Evolutionary conservation across 1,140 invertebrate genomes (phyloP), one percentile per base, ranked within the genome.

Genomic region (Metopolophium dirhodum): DNA sequence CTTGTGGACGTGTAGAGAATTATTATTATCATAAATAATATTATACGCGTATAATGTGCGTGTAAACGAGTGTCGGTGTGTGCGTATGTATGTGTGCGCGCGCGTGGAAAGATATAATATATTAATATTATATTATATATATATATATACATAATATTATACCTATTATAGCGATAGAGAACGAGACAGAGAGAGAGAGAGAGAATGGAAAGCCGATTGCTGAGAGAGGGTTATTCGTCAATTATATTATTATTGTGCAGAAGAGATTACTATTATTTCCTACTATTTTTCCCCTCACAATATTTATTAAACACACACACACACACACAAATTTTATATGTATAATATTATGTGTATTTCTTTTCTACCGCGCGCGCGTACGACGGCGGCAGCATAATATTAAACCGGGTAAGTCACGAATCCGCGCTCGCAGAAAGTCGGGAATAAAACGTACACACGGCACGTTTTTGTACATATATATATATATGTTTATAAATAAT

Each of bases 331-430:
- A 57, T 57, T 54, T 7, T 54, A 7, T 54, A 22, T 54, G 51
- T 54, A 54, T 54, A 54, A 54, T 22, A 77, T 20, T 26, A 26
- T 88, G 18, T 54, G 18, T 88, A 22, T 54, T 37, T 51, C 8
- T 89, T 54, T 88, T 88, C 14, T 51, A 89, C 35, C 7, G n/a
- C 87, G 87, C 35, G n/a, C 30, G 45, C 35, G 35, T 57, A 54
- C 49, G 47, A 54, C 49, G 8, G 51, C 51, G 88, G 22, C 2
- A 87, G 47, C 45, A 87, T 87, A 87, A n/a, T 47, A 88, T 89
- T 57, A 57, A 89, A 89, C 88, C 88, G 88, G 51, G 88, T 89
- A 89, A 89, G 88, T 89, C 88, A 89, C 88, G 88, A 57, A 57
- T 41, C 35, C n/a, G 23, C 49, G 87, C 23, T 51, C n/a, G 51